A percentile compares a stretch with the other conserved stretches of the same genome.
These are phyloP conservation scores for Limonius californicus DNA, from an alignment of 1,140 invertebrate species.

Conservation along the genomic window DNA sequence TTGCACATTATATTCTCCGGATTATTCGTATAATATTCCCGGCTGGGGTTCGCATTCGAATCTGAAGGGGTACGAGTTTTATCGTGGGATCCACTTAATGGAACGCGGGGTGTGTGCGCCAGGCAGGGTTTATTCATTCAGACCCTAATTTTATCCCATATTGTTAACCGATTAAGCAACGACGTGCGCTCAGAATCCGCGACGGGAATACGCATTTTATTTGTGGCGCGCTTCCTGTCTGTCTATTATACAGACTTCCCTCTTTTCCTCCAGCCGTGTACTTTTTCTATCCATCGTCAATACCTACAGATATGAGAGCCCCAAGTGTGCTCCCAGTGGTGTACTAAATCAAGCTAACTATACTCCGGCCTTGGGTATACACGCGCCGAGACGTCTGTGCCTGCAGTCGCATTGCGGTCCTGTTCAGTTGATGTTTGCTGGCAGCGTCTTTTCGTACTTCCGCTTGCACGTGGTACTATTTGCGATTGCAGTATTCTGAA, in stretches of 20 bases:
- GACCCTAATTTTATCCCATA: constrained; percentile 6
- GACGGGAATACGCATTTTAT: neutral
- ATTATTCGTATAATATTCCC: too few species aligned
- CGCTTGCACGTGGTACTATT: neutral
- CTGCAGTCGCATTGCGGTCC: constrained; percentile 6
- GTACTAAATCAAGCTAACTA: neutral
- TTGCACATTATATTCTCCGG: too few species aligned
- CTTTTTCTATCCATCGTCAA: neutral
- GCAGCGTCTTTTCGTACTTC: constrained; percentile 1
- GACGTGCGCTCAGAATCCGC: neutral
- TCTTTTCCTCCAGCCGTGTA: too few species aligned
- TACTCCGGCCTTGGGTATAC: neutral
- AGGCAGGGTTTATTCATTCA: neutral
- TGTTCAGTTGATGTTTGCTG: neutral
- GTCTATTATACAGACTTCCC: neutral
- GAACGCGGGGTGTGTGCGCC: neutral
- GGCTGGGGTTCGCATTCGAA: neutral
- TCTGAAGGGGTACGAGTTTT: neutral
- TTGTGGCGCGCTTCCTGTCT: neutral
- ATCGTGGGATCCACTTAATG: neutral
- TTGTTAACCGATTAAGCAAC: neutral
- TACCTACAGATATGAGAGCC: neutral
- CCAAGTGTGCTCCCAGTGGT: too few species aligned
- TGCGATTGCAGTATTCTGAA: too few species aligned
- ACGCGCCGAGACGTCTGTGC: constrained; percentile 3